These are phyloP conservation scores for Autographa pulchrina DNA, from an alignment of 2,888 invertebrate genomes.

Conservation along the genomic window DNA sequence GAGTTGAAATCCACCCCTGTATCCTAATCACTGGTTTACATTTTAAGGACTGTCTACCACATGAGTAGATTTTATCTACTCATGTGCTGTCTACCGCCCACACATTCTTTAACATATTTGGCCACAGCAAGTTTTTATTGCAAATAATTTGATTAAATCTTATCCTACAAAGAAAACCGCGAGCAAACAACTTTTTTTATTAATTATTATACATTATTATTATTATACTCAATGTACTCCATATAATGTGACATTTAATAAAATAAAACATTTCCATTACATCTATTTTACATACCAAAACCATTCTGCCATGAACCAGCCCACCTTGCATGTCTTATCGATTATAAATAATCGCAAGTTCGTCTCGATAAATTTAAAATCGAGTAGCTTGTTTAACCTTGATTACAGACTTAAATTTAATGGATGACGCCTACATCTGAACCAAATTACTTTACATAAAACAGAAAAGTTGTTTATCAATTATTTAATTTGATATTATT, in stretches of 20 bases:
- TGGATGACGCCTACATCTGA: constrained; percentile 52
- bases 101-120: constrained; percentile 22
- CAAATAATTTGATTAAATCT: constrained; percentile 30
- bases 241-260: constrained; percentile 29
- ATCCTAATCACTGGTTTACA: constrained; percentile 15
- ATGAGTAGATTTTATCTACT: no score
- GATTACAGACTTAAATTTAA: constrained; percentile 45
- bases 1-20: not conserved
- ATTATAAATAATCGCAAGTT: constrained; percentile 43
- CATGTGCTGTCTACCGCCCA: not conserved
- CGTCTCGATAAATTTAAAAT: constrained; percentile 44
- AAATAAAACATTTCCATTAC: constrained; percentile 38
- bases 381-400: constrained; percentile 51
- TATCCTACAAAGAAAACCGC: constrained; percentile 40
- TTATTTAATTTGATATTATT: constrained; percentile 41
- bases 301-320: constrained; percentile 30
- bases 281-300: constrained; percentile 49
- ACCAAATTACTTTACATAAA: constrained; percentile 49
- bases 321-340: constrained; percentile 42
- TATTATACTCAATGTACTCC: constrained; percentile 27
- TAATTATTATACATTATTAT: no score
- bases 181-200: constrained; percentile 14
- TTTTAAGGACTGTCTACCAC: constrained; percentile 31
- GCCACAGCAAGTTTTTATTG: constrained; percentile 28
- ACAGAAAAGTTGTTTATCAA: constrained; percentile 37